Conservation (phyloP, 2,113 vertebrate genomes). For the Microtus ochrogaster region DNA sequence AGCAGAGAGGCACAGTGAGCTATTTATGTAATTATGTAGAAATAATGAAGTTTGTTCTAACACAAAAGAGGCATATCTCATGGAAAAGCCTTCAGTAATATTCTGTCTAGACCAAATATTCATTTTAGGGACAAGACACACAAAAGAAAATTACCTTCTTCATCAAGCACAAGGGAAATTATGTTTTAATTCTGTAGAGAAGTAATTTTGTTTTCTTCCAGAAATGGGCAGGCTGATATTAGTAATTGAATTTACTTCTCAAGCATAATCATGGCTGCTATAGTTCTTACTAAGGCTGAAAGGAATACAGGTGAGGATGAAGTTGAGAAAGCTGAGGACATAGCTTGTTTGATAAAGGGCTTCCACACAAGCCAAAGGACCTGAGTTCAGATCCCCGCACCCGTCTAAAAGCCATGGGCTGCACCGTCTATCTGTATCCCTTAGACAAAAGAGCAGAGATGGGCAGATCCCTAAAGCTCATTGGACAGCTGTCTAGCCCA, state of each 20-base stretch:
- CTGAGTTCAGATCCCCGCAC: not conserved
- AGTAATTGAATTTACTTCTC: conserved; percentile 76
- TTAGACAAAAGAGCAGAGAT: not conserved
- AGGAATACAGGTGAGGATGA: not conserved
- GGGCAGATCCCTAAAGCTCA: not conserved
- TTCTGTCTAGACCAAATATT: conserved; percentile 73
- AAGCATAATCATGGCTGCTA: conserved; percentile 60
- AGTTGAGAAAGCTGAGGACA: not conserved
- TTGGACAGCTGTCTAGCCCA: not conserved
- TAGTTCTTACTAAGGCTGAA: conserved; percentile 58
- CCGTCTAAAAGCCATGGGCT: not conserved
- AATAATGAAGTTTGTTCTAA: conserved; percentile 61
- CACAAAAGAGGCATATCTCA: conserved; percentile 16
- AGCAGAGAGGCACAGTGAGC: not conserved
- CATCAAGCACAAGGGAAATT: conserved; percentile 77
- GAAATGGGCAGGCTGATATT: conserved; percentile 70
- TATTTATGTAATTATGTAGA: conserved; percentile 41
- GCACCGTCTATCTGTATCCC: not conserved
- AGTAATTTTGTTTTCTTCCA: conserved; percentile 81
- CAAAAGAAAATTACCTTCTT: conserved; percentile 76
- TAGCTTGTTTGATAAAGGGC: not conserved
- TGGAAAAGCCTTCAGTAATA: conserved; percentile 56
- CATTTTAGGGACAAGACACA: conserved; percentile 66
- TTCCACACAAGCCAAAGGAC: not conserved
- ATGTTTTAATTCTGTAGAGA: conserved; percentile 78